Conservation (phyloP, 2,888 invertebrate genomes). For the Sycophila texana region DNA sequence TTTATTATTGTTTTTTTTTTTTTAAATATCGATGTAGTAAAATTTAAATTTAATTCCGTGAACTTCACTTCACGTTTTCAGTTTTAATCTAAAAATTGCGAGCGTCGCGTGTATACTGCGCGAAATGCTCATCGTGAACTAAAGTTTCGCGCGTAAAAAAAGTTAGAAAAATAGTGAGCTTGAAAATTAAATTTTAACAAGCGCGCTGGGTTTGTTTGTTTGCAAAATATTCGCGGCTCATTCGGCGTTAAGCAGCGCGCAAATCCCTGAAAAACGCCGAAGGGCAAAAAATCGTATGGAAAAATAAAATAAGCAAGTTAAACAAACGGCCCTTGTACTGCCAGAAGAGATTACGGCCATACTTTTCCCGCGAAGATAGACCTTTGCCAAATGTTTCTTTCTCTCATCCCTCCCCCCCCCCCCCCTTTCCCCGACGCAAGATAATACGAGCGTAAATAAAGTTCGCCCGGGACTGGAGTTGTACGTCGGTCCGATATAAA, state of each 20-base stretch:
- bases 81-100: not conserved
- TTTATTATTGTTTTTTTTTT: no score
- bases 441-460: slow-evolving; percentile 45
- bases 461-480: slow-evolving; percentile 22
- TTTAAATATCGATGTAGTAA: not conserved
- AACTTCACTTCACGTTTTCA: not conserved
- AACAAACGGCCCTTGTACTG: slow-evolving; percentile 24
- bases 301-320: slow-evolving; percentile 17
- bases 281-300: no score
- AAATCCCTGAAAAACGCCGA: slow-evolving; percentile 3
- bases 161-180: no score
- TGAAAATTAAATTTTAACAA: slow-evolving; percentile 9
- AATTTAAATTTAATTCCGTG: no score
- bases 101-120: not conserved
- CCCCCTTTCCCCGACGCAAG: not conserved
- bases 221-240: slow-evolving; percentile 11
- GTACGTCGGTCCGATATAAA: slow-evolving; percentile 26
- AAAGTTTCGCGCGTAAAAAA: no score
- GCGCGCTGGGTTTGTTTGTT: not conserved
- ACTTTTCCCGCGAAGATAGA: slow-evolving; percentile 45
- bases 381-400: slow-evolving; percentile 42
- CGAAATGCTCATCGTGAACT: not conserved
- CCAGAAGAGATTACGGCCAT: slow-evolving; percentile 38
- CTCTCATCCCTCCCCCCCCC: not conserved
- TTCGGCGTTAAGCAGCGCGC: slow-evolving; percentile 22